phyloP scores from a whole-genome alignment of 1,140 invertebrate species.

The Epicauta chinensis region DNA sequence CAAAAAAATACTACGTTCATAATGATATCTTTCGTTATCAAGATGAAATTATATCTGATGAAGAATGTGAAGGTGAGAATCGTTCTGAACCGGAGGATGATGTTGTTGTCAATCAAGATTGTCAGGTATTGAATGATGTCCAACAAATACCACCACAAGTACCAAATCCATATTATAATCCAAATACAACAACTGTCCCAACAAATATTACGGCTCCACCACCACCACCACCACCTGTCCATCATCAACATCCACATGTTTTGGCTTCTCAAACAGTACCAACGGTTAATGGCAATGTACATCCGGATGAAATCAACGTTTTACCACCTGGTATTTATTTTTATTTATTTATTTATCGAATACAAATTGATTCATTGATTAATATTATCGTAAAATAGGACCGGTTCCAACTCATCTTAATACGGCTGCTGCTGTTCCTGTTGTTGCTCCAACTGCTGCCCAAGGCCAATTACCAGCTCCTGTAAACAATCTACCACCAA shows the following conservation, averaged over 20 bases:
- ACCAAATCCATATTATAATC: conserved; percentile 26
- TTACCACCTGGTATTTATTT: conserved; percentile 10
- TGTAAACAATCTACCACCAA: background rate
- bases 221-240: conserved; percentile 34
- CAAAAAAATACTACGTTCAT: conserved; percentile 96
- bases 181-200: conserved; percentile 16
- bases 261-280: conserved; percentile 40
- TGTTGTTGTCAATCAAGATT: conserved; percentile 22
- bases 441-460: too few relatives aligned
- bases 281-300: conserved; percentile 43
- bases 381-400: conserved; percentile 5
- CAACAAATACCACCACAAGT: conserved; percentile 31
- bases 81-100: conserved; percentile 66
- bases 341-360: background rate
- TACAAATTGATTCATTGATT: conserved; percentile 1
- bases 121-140: conserved; percentile 29
- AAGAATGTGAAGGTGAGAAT: conserved; percentile 54
- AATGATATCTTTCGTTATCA: conserved; percentile 99
- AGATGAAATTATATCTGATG: conserved; percentile 74
- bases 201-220: conserved; percentile 12
- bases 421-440: conserved; percentile 1
- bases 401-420: conserved; percentile 24
- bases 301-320: conserved; percentile 38
- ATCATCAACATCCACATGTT: conserved; percentile 36
- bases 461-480: background rate